These are phyloP conservation scores for Oryzias celebensis DNA, from an alignment of 2,113 vertebrate genomes.

Conservation along the genomic window DNA sequence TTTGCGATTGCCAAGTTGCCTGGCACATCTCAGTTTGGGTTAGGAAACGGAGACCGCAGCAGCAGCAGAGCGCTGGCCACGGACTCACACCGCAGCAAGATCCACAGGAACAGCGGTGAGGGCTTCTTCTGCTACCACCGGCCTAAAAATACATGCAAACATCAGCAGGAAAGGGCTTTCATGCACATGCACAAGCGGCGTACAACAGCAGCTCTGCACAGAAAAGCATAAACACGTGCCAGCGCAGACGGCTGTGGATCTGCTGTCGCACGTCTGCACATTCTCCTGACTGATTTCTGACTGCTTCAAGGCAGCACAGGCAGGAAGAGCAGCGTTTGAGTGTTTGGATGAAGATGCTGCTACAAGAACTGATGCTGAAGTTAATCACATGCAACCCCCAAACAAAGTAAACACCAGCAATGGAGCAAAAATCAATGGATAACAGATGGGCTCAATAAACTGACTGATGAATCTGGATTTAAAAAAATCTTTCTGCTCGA, in stretches of 20 bases:
- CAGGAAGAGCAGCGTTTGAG: constrained; percentile 22
- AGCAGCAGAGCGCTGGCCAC: constrained; percentile 14
- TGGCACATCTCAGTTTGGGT: constrained; percentile 50
- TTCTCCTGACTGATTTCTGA: constrained; percentile 46
- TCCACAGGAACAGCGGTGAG: constrained; percentile 8
- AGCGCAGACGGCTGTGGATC: constrained; percentile 30
- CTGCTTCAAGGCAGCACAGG: constrained; percentile 35
- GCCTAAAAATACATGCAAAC: constrained; percentile 36
- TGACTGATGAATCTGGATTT: too few relatives aligned
- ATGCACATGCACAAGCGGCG: not conserved
- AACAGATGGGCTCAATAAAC: too few relatives aligned
- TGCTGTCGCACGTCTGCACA: constrained; percentile 46
- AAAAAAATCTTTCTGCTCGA: too few relatives aligned
- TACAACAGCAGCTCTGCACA: constrained; percentile 11
- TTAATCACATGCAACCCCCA: constrained; percentile 7
- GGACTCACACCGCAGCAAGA: constrained; percentile 16
- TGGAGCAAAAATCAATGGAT: constrained; percentile 21
- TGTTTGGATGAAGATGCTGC: constrained; percentile 10
- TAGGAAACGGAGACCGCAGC: constrained; percentile 51
- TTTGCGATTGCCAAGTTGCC: constrained; percentile 40
- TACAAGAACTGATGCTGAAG: not conserved
- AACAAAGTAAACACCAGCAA: not conserved
- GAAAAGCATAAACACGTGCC: constrained; percentile 12
- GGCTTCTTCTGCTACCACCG: constrained; percentile 7
- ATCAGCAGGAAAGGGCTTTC: constrained; percentile 31